A percentile compares a stretch with the other conserved stretches of the same genome.
Conservation (phyloP, 1,140 invertebrate species). For the Sinella curviseta region DNA sequence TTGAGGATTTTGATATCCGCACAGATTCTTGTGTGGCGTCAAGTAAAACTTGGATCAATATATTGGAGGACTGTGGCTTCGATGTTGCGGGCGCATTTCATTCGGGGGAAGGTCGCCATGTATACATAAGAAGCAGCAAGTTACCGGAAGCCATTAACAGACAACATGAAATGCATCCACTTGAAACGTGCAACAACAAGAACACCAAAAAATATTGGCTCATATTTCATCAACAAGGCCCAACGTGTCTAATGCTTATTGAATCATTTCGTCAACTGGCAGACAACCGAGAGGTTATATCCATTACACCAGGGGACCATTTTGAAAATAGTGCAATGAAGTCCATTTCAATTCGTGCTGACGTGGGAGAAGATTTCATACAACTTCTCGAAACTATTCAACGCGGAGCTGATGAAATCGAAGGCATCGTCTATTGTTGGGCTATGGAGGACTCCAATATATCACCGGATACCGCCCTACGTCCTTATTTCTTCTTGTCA, state of each 20-base stretch:
- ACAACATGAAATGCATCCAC: neutral
- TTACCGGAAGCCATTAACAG: neutral
- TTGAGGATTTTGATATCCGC: constrained; percentile 31
- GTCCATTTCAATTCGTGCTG: neutral
- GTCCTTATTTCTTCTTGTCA: neutral
- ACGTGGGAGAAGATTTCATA: neutral
- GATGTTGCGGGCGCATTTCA: neutral
- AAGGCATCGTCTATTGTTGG: constrained; percentile 28
- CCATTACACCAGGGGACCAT: neutral
- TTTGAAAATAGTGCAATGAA: neutral
- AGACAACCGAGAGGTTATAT: neutral
- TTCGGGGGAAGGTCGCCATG: neutral
- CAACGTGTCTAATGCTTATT: neutral
- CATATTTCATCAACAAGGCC: neutral
- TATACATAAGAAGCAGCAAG: neutral
- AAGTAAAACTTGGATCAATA: neutral
- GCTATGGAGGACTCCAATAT: neutral
- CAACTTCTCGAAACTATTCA: neutral
- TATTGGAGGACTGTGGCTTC: neutral
- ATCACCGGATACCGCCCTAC: neutral
- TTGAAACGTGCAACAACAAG: neutral
- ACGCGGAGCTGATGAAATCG: too few relatives aligned
- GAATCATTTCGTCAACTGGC: neutral
- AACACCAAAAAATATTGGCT: neutral
- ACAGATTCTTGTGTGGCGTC: neutral